These are phyloP conservation scores for Isichthys henryi DNA, from an alignment of 2,113 vertebrate species.

Conservation along the genomic window DNA sequence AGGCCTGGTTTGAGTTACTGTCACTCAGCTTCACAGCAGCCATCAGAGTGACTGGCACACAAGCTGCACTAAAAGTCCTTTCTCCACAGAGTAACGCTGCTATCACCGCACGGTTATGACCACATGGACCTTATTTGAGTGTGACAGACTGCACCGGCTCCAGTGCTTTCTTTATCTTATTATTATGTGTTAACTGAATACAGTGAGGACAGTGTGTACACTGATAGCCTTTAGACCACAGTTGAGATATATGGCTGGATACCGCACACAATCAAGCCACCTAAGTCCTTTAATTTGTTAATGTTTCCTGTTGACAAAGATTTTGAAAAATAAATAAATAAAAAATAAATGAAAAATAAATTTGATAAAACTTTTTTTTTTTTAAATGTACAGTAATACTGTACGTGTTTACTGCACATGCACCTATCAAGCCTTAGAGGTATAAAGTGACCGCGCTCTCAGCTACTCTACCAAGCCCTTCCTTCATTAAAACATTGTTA, in stretches of 20 bases:
- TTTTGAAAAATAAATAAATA: no score
- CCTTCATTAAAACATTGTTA: not conserved
- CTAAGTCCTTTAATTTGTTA: not conserved
- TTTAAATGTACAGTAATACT: not conserved
- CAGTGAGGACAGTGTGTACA: not conserved
- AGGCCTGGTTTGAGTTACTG: not conserved
- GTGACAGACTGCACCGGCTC: not conserved
- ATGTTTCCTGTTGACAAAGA: not conserved
- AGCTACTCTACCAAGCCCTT: not conserved
- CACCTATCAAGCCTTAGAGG: not conserved
- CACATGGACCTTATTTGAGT: no score
- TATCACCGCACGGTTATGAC: not conserved
- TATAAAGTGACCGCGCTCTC: not conserved
- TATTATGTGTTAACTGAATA: not conserved
- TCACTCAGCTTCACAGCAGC: slow-evolving; percentile 6
- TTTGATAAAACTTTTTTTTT: no score
- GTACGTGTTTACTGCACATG: not conserved
- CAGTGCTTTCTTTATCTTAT: not conserved
- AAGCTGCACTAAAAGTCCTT: not conserved
- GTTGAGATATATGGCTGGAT: not conserved
- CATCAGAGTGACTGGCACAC: not conserved
- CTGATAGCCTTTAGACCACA: not conserved
- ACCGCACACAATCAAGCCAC: not conserved
- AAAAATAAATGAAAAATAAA: no score
- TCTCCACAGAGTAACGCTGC: not conserved